Percentiles rank a stretch among this genome's conserved stretches.
Evolutionary conservation across 1,140 invertebrate species (phyloP).

Genomic region (Cydia splendana): DNA sequence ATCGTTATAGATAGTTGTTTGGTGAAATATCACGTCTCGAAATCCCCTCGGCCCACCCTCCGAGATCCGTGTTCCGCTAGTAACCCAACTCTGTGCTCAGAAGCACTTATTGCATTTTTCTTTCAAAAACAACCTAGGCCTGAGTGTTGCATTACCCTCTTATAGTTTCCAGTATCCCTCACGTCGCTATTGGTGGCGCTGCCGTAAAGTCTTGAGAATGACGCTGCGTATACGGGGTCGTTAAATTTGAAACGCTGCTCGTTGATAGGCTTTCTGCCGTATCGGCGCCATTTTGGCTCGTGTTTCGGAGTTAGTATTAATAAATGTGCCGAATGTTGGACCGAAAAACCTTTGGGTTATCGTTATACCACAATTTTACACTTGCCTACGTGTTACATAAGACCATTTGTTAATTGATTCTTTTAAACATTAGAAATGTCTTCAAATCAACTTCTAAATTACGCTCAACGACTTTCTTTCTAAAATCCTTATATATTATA

Average conservation of each 20-base stretch:
- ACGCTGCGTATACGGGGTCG: conserved; percentile 13
- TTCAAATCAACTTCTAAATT: neutral
- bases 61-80: conserved; percentile 48
- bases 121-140: neutral
- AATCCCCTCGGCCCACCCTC: conserved; percentile 42
- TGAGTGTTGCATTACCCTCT: conserved; percentile 7
- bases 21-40: conserved; percentile 69
- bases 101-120: neutral
- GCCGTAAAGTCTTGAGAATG: conserved; percentile 29
- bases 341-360: neutral
- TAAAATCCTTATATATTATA: too few relatives aligned
- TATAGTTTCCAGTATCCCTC: conserved; percentile 28
- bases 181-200: conserved; percentile 20
- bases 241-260: conserved; percentile 30
- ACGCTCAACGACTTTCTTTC: neutral
- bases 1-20: conserved; percentile 58
- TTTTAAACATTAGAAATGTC: too few relatives aligned
- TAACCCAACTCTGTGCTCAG: conserved; percentile 47
- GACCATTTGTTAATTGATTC: too few relatives aligned
- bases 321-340: conserved; percentile 5
- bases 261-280: conserved; percentile 22
- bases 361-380: neutral
- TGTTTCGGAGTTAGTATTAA: conserved; percentile 19
- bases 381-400: too few relatives aligned
- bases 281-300: conserved; percentile 18